Evolutionary conservation across 2,797 vertebrate genomes (phyloP), one percentile per base, ranked within the genome.

Genomic region (Esox masquinongy): DNA sequence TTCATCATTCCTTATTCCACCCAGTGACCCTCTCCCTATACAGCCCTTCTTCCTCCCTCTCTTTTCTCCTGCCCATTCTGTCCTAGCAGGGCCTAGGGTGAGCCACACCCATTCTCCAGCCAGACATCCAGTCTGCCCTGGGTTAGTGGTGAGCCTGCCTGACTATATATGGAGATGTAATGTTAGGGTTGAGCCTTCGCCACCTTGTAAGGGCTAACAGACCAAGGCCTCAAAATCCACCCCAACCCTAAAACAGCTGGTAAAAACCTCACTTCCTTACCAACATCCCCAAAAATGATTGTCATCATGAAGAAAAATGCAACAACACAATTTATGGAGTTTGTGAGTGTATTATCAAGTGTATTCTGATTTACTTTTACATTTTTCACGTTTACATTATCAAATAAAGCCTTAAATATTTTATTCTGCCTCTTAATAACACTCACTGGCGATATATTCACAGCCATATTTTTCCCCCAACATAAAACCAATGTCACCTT

Each of bases 111-210:
- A 88, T 88, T 86, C 87, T 88, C 85, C 86, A 74, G 84, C 88
- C 92, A 94, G 92, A 94, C 91, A 89, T 85, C 73, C 87, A 88
- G 90, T 93, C 93, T 93, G 90, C 89, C 86, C 86, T 72, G 34
- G 67, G 84, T 77, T 74, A 90, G 91, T 87, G 90, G 92, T 93
- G 53, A n/a, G 80, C 88, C 88, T 83, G 87, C 85, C 82, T 92
- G 89, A 90, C 94, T 93, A 94, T 93, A 94, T 94, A 93, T 92
- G 93, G 94, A 92, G 84, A 87, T 86, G 81, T 92, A 92, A 91
- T 87, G 84, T 86, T 88, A 89, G 87, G 87, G 88, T 91, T 89
- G 86, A 85, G 90, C 85, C 79, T 81, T 87, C 86, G 59, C 59
- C 83, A 86, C 88, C 88, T 90, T 91, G 89, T 88, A 87, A 85